Conservation (phyloP, 1,140 invertebrate species). For the Drosophila malerkotliana region DNA sequence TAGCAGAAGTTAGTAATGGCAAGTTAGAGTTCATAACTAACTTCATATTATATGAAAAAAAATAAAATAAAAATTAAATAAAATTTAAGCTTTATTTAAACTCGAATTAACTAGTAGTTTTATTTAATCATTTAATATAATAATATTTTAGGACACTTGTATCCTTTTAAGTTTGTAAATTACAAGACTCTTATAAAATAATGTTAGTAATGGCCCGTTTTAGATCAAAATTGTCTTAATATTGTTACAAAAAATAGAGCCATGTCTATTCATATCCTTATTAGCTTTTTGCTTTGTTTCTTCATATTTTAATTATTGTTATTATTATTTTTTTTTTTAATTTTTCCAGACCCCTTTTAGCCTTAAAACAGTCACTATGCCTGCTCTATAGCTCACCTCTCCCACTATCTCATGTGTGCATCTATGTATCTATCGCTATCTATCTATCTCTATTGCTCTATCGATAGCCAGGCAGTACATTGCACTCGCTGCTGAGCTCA, state of each 20-base stretch:
- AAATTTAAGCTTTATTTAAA: too few species aligned
- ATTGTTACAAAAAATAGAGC: not conserved
- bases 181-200: too few species aligned
- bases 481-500: constrained; percentile 62
- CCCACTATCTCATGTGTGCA: constrained; percentile 18
- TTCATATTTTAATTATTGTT: too few species aligned
- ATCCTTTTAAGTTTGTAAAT: too few species aligned
- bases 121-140: too few species aligned
- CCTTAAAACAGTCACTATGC: not conserved
- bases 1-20: not conserved
- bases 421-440: constrained; percentile 26
- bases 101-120: too few species aligned
- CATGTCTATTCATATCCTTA: not conserved
- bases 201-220: too few species aligned
- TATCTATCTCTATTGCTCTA: constrained; percentile 45
- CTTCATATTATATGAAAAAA: not conserved
- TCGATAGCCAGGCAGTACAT: constrained; percentile 48
- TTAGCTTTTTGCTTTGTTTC: too few species aligned
- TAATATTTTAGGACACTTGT: too few species aligned
- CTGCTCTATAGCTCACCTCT: constrained; percentile 4
- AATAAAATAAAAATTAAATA: not conserved
- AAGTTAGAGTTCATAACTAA: too few species aligned
- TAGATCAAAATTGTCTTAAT: too few species aligned
- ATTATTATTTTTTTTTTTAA: not conserved
- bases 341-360: not conserved